phyloP scores from a whole-genome alignment of 1,140 invertebrate genomes.

The Amyelois transitella region DNA sequence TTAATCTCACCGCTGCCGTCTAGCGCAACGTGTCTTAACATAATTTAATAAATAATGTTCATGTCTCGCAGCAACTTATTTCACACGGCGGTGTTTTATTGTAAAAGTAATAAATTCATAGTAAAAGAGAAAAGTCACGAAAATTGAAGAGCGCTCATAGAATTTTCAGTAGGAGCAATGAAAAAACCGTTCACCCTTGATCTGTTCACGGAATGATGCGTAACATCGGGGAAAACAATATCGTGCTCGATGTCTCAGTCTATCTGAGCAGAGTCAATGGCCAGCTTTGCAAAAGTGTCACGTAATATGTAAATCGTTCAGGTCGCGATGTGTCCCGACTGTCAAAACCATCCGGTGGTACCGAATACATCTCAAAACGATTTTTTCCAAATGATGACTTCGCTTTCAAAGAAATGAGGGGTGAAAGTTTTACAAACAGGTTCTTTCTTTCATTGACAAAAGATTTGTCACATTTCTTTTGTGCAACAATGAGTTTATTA shows the following conservation, averaged over 20 bases:
- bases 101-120: slow-evolving; percentile 14
- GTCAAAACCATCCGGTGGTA: slow-evolving; percentile 56
- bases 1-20: slow-evolving; percentile 28
- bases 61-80: slow-evolving; percentile 26
- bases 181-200: slow-evolving; percentile 49
- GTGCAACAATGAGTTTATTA: too few relatives aligned
- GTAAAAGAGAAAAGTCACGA: slow-evolving; percentile 1
- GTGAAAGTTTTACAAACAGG: slow-evolving; percentile 27
- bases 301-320: slow-evolving; percentile 73
- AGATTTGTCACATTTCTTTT: not conserved
- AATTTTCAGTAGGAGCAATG: slow-evolving; percentile 47
- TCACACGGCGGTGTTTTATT: slow-evolving; percentile 10
- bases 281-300: slow-evolving; percentile 66
- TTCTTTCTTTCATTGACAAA: slow-evolving; percentile 1
- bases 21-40: slow-evolving; percentile 30
- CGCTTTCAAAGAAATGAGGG: slow-evolving; percentile 34
- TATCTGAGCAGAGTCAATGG: slow-evolving; percentile 63
- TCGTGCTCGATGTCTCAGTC: slow-evolving; percentile 62
- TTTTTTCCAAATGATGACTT: slow-evolving; percentile 56
- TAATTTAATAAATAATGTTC: slow-evolving; percentile 42
- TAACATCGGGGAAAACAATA: slow-evolving; percentile 67
- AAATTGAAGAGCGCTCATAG: slow-evolving; percentile 25
- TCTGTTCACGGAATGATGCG: slow-evolving; percentile 34
- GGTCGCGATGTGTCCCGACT: slow-evolving; percentile 68
- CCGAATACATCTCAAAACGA: slow-evolving; percentile 44